Evolutionary conservation across 1,140 invertebrate genomes (phyloP).

Genomic region (Rhynchophorus ferrugineus): DNA sequence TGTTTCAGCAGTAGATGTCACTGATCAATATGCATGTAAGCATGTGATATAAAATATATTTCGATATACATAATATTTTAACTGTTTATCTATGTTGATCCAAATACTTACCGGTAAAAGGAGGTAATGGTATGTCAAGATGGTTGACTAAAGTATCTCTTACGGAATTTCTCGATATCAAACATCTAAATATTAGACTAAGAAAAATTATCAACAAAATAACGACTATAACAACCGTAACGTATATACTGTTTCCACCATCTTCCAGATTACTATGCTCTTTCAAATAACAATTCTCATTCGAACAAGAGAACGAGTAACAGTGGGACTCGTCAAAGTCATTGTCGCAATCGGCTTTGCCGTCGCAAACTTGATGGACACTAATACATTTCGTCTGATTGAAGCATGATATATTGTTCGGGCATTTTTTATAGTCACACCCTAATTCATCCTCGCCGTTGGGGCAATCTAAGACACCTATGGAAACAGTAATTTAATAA

Average conservation of each 20-base stretch:
- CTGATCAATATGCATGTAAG: too few species aligned
- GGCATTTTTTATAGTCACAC: constrained; percentile 16
- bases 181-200: constrained; percentile 5
- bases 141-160: constrained; percentile 3
- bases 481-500: too few species aligned
- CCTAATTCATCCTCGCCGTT: constrained; percentile 24
- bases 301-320: neutral
- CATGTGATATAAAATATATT: too few species aligned
- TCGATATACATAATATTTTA: too few species aligned
- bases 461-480: constrained; percentile 19
- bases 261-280: neutral
- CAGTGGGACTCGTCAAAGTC: constrained; percentile 23
- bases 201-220: constrained; percentile 8
- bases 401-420: constrained; percentile 16
- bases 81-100: neutral
- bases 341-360: constrained; percentile 14
- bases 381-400: constrained; percentile 15
- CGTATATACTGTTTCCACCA: neutral
- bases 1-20: too few species aligned
- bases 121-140: constrained; percentile 12
- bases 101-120: constrained; percentile 8
- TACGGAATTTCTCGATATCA: neutral
- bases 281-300: neutral
- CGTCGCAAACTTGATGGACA: constrained; percentile 19
- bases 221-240: neutral